Conservation (phyloP, 2,888 invertebrate genomes). For the Tipula unca region DNA sequence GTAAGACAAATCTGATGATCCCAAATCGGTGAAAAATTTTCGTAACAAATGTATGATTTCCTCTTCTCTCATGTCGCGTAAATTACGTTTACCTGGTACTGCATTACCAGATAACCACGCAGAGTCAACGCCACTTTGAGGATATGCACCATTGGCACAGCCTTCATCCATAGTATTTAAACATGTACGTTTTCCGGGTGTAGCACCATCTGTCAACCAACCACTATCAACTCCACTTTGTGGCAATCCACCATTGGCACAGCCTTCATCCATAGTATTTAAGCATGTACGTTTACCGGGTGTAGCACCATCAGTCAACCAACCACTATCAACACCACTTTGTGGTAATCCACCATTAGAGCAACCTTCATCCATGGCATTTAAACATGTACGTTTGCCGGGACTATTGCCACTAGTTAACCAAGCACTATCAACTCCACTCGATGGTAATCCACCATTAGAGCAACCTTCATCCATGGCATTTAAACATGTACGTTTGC, state of each 20-base stretch:
- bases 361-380: conserved; percentile 49
- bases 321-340: conserved; percentile 43
- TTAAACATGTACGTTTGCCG: conserved; percentile 39
- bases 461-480: conserved; percentile 49
- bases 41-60: not conserved
- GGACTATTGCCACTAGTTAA: conserved; percentile 43
- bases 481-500: conserved; percentile 38
- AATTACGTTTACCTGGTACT: conserved; percentile 32
- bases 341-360: conserved; percentile 44
- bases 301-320: conserved; percentile 41
- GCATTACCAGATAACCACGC: not conserved
- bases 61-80: conserved; percentile 35
- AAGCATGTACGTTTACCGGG: conserved; percentile 41
- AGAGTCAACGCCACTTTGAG: conserved; percentile 44
- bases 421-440: conserved; percentile 43
- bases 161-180: not conserved
- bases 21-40: not conserved
- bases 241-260: conserved; percentile 44
- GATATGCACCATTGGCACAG: conserved; percentile 30
- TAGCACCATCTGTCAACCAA: too few species aligned
- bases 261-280: conserved; percentile 48
- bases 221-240: conserved; percentile 44
- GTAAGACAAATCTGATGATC: not conserved
- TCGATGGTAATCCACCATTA: conserved; percentile 41
- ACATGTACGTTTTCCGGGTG: conserved; percentile 39